These are phyloP conservation scores for Tribolium freemani DNA, from an alignment of 2,888 invertebrate species.

Conservation along the genomic window DNA sequence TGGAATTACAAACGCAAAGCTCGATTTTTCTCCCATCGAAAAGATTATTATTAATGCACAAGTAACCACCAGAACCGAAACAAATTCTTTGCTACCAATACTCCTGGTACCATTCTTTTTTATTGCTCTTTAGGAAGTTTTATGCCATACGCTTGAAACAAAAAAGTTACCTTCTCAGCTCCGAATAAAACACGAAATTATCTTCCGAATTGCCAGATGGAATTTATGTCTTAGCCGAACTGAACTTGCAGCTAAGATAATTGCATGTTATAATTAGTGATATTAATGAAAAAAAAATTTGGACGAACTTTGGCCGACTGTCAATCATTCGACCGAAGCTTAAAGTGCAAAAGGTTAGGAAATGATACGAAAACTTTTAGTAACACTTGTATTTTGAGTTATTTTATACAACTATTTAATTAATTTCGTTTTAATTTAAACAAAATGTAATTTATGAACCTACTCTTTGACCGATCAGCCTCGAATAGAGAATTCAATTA, in stretches of 20 bases:
- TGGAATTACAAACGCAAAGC: background rate
- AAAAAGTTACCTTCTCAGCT: slow-evolving; percentile 7
- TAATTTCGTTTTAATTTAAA: no score
- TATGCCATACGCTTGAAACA: slow-evolving; percentile 12
- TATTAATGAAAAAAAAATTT: slow-evolving; percentile 1
- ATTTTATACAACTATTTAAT: no score
- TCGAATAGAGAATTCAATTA: background rate
- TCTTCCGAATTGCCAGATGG: slow-evolving; percentile 5
- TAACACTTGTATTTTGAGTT: background rate
- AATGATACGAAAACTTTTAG: background rate
- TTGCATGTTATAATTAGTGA: background rate
- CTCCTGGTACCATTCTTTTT: slow-evolving; percentile 20
- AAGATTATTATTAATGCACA: background rate
- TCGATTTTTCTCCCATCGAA: background rate
- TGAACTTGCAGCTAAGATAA: background rate
- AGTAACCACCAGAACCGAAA: background rate
- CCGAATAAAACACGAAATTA: slow-evolving; percentile 17
- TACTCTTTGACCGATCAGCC: background rate
- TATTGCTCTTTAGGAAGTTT: slow-evolving; percentile 26
- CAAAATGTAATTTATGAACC: background rate
- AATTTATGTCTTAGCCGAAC: background rate
- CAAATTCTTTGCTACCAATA: background rate
- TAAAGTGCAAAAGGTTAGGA: background rate
- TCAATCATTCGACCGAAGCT: background rate
- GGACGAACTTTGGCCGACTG: background rate